Evolutionary conservation across 2,797 vertebrate species (phyloP), one percentile per base, ranked within the genome.

Genomic region (Psittacula echo): DNA sequence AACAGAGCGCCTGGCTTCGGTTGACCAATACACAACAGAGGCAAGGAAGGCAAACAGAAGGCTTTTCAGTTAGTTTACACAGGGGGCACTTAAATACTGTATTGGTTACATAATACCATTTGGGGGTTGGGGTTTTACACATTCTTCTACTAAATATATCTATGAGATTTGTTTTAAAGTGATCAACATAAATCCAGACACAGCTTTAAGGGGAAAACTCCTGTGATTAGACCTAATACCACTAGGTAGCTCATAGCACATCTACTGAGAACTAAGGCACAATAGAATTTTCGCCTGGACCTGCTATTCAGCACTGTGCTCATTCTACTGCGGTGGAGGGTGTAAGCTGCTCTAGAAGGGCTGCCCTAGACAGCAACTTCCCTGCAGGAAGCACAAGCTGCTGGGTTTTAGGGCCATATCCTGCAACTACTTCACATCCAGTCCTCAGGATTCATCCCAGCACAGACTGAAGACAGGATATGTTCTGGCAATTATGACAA

Each of bases 11-110:
- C 80, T 7, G 11, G 83, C 91, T 95, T 91, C 0, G 2, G 77
- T 65, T 96, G 96, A 92, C 95, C 82, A 91, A 91, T 48, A 93
- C 64, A 96, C 85, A 91, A 86, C 95, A 86, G 94, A 96, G 90
- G 85, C 90, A 94, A 94, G 93, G 95, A 95, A 96, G 91, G 95
- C 92, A 94, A 96, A 96, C 89, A 96, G 79, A 90, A 88, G 91
- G 90, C 90, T 97, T 97, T 96, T 94, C 90, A 87, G 87, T 94
- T 88, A 91, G 90, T 94, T 97, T 97, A 95, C 94, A 96, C 95
- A 97, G 91, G 85, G 83, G 94, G 78, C 93, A 95, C 93, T 96
- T 96, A 94, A 94, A 95, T 96, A 91, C 91, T 90, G 85, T 93
- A 92, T 94, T 91, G 87, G 93, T 95, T 96, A 94, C 92, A 95